Evolutionary conservation across 2,113 vertebrate genomes (phyloP).

Genomic region (Laticauda colubrina): DNA sequence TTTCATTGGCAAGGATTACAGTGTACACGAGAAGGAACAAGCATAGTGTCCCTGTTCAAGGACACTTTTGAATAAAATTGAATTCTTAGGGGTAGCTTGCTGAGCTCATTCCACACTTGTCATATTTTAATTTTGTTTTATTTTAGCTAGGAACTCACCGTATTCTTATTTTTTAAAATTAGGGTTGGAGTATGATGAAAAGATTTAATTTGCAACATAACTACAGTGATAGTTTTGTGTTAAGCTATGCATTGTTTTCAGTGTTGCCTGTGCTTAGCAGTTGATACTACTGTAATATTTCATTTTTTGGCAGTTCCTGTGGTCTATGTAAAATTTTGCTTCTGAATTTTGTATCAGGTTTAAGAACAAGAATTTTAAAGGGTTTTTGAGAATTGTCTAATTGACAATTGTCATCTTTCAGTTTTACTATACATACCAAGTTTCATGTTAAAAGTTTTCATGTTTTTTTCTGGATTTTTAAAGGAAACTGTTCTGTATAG

Average conservation of each 20-base stretch:
- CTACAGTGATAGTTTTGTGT: background rate
- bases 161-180: background rate
- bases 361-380: slow-evolving; percentile 20
- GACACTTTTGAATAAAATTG: slow-evolving; percentile 53
- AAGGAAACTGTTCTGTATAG: background rate
- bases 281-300: background rate
- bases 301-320: background rate
- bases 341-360: slow-evolving; percentile 4
- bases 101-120: slow-evolving; percentile 43
- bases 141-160: background rate
- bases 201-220: background rate
- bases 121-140: slow-evolving; percentile 32
- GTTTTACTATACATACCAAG: background rate
- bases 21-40: slow-evolving; percentile 46
- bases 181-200: background rate
- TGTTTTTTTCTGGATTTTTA: background rate
- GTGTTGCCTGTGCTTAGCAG: background rate
- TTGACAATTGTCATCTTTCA: slow-evolving; percentile 12
- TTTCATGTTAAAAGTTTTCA: background rate
- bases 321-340: background rate
- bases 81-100: slow-evolving; percentile 50
- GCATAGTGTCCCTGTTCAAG: slow-evolving; percentile 55
- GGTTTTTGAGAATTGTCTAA: background rate
- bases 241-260: background rate
- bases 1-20: slow-evolving; percentile 60